phyloP scores from a whole-genome alignment of 1,140 invertebrate genomes.

The Diorhabda sublineata region DNA sequence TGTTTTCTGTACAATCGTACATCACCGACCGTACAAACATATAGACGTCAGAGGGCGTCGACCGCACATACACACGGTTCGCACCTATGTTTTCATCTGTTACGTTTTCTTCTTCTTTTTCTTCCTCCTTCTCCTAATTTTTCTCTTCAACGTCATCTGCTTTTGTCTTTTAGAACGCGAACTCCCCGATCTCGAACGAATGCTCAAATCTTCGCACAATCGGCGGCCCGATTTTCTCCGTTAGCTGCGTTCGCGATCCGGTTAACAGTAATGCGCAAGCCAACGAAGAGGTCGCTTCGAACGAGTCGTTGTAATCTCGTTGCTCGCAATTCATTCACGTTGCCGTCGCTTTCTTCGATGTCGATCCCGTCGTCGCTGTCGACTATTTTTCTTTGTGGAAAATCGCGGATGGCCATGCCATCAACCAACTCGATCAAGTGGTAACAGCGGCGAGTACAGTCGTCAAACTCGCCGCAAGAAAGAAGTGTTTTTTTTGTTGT shows the following conservation, averaged over 20 bases:
- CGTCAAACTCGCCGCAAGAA: neutral
- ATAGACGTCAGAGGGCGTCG: neutral
- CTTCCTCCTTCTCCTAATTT: neutral
- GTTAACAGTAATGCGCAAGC: conserved; percentile 1
- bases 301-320: neutral
- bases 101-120: neutral
- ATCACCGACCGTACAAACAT: neutral
- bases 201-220: neutral
- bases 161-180: too few relatives aligned
- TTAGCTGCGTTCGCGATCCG: neutral
- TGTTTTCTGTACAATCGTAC: neutral
- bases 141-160: neutral
- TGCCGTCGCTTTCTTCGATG: neutral
- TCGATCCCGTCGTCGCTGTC: neutral
- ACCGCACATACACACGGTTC: neutral
- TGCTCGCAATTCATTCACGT: neutral
- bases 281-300: neutral
- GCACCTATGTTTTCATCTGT: neutral
- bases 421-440: neutral
- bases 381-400: conserved; percentile 3
- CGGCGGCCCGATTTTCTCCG: neutral
- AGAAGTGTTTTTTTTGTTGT: neutral
- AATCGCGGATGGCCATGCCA: conserved; percentile 1
- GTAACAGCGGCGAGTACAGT: neutral
- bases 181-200: neutral